phyloP scores from a whole-genome alignment of 2,113 vertebrate species.

The Cynopterus brachyotis region DNA sequence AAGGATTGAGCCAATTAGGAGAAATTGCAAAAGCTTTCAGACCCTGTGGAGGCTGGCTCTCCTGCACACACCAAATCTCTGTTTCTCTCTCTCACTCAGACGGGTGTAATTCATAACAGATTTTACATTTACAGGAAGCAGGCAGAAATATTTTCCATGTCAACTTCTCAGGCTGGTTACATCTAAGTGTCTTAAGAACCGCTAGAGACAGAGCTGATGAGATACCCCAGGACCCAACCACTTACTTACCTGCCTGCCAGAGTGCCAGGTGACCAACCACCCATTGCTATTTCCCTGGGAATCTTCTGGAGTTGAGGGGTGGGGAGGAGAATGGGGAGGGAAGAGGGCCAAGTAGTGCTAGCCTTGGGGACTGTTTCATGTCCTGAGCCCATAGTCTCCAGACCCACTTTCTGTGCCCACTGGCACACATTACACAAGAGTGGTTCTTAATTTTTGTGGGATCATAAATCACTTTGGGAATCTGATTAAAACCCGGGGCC shows the following conservation, averaged over 20 bases:
- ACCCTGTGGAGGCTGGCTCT: not conserved
- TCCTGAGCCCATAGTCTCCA: not conserved
- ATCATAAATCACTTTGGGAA: not conserved
- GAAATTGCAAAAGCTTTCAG: slow-evolving; percentile 60
- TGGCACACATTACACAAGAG: not conserved
- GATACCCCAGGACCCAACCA: not conserved
- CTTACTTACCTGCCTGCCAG: not conserved
- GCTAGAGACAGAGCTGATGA: not conserved
- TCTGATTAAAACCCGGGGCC: not conserved
- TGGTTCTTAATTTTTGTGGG: not conserved
- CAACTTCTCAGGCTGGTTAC: slow-evolving; percentile 64
- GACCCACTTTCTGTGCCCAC: not conserved
- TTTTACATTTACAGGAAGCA: slow-evolving; percentile 26
- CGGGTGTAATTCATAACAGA: slow-evolving; percentile 58
- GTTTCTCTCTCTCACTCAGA: not conserved
- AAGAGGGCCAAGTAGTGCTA: not conserved
- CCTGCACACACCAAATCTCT: not conserved
- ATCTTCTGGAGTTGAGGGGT: not conserved
- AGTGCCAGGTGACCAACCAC: not conserved
- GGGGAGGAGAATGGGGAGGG: rapidly evolving
- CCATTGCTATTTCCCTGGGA: not conserved
- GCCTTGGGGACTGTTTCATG: not conserved
- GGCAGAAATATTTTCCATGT: slow-evolving; percentile 56
- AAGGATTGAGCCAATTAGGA: slow-evolving; percentile 47
- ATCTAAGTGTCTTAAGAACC: slow-evolving; percentile 11